phyloP scores from a whole-genome alignment of 2,113 vertebrate species.

The Podilymbus podiceps region DNA sequence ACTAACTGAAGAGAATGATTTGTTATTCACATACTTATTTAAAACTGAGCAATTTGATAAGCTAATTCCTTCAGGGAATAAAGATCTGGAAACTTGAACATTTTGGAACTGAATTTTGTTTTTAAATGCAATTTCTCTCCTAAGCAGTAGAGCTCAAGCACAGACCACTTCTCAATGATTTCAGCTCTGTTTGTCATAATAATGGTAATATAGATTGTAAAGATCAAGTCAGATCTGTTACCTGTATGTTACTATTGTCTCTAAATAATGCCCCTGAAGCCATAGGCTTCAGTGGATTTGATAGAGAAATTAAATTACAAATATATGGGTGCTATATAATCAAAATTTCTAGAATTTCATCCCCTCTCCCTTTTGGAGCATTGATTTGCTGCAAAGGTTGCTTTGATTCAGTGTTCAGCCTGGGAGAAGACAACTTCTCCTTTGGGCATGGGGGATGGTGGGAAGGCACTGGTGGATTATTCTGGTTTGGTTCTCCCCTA shows the following conservation, averaged over 20 bases:
- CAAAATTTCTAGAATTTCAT: neutral
- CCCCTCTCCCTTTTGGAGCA: neutral
- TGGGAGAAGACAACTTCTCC: neutral
- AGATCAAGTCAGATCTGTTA: neutral
- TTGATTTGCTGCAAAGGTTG: neutral
- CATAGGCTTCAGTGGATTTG: neutral
- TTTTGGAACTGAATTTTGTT: neutral
- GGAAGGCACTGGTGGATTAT: neutral
- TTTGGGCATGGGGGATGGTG: neutral
- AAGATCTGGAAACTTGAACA: neutral
- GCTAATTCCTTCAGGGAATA: neutral
- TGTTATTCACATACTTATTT: neutral
- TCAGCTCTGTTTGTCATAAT: neutral
- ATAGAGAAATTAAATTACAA: neutral
- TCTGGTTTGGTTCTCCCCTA: neutral
- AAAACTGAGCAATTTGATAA: slow-evolving; percentile 39
- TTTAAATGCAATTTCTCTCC: neutral
- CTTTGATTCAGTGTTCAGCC: neutral
- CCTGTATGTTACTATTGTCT: rapidly evolving
- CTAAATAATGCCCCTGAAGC: neutral
- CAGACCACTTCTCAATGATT: neutral
- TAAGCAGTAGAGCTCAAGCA: neutral
- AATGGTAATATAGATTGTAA: neutral
- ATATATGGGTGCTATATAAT: neutral
- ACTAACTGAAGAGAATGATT: slow-evolving; percentile 3